Evolutionary conservation across 1,140 invertebrate genomes (phyloP), one percentile per base, ranked within the genome.

Genomic region (Eurosta solidaginis): DNA sequence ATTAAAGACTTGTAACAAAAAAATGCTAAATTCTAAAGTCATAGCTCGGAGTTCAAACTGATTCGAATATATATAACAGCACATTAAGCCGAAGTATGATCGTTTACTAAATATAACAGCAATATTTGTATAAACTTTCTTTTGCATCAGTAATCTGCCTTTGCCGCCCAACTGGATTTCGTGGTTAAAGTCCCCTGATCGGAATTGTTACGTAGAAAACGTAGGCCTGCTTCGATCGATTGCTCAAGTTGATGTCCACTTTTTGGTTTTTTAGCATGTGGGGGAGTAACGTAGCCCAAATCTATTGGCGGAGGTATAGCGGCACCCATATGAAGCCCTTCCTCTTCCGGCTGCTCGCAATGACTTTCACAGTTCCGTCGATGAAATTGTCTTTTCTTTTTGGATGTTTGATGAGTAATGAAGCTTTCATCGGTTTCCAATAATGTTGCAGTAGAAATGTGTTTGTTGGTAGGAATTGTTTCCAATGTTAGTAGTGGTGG

Each of bases 141-240:
- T n/a, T 22, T 52, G 49, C 22, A 25, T 76, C 80, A 87, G 78
- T 88, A 88, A n/a, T 86, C 85, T 9, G 86, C 84, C 59, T 87
- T 88, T 29, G 86, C 82, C 3, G 83, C 82, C 86, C 86, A 88
- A 27, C 80, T 85, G 25, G 80, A 83, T 29, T 88, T 88, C 20
- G 81, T 85, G 27, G 79, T 78, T 7, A 78, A 44, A 17, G 82
- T 80, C 74, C 90, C 89, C 74, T 89, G 89, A 81, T 92, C 92
- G 59, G 89, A 89, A 81, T 91, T 89, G 77, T 92, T 80, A 81
- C 93, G 90, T 54, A 95, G 88, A 83, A 90, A 93, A 81, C 90
- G 91, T 4, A 94, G 86, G 12, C 93, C 93, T 77, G 92, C 92
- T 76, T 90, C 90, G 82, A 93, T 93, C 2, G 92, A 91, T 52